These are phyloP conservation scores for Mormyrops attenuatus DNA, from an alignment of 2,797 vertebrate genomes.

Conservation along the genomic window DNA sequence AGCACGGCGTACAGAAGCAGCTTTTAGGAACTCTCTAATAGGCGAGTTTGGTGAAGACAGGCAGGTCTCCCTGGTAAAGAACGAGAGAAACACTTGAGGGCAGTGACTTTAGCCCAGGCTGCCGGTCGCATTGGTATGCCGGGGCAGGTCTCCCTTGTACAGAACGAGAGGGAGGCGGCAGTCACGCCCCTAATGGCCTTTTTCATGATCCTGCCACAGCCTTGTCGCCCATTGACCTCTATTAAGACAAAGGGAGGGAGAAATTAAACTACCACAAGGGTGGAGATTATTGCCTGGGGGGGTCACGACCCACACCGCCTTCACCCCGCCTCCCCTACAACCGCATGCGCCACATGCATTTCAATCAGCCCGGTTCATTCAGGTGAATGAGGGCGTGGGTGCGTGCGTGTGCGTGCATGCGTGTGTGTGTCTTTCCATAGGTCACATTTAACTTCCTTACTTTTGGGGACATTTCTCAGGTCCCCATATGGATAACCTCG, in stretches of 20 bases:
- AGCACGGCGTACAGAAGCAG: not conserved
- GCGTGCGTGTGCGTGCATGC: not conserved
- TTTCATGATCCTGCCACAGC: constrained; percentile 37
- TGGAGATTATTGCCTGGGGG: constrained; percentile 41
- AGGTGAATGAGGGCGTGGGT: constrained; percentile 11
- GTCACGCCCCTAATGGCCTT: constrained; percentile 42
- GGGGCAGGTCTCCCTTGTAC: not conserved
- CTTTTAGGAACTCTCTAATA: not conserved
- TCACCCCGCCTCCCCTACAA: constrained; percentile 21
- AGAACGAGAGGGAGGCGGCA: not conserved
- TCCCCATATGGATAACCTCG: not conserved
- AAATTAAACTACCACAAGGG: constrained; percentile 56
- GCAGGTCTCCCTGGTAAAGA: not conserved
- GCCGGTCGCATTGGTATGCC: not conserved
- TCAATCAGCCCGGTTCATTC: constrained; percentile 28
- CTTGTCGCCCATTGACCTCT: constrained; percentile 53
- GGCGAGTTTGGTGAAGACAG: not conserved
- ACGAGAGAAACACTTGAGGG: not conserved
- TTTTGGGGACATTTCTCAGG: not conserved
- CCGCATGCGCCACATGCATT: constrained; percentile 46
- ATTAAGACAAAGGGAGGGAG: constrained; percentile 52
- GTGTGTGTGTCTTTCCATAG: not conserved
- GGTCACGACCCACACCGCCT: constrained; percentile 41
- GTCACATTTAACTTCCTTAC: not conserved
- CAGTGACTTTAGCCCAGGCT: not conserved